Base-by-base conservation (phyloP, 2,797 vertebrate genomes). In the Scolopax bukidnonensis region DNA sequence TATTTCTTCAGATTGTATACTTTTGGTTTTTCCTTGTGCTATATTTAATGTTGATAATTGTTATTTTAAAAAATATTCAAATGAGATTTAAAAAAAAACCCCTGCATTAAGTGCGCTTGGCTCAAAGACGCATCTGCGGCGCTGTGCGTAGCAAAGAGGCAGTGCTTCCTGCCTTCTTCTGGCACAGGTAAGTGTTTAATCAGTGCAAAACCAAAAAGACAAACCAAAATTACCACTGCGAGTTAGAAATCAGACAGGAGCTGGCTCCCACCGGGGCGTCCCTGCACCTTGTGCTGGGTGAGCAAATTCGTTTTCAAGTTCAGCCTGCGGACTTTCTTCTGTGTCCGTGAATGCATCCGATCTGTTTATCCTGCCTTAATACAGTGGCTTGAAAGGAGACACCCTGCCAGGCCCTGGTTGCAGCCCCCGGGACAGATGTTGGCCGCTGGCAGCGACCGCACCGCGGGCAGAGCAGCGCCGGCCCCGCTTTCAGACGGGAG, bases 351-450 rank as follows among this genome's bases (percentile, higher is more conserved):
- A 54, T 1, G 24, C 3, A 2, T 1, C 24, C 30, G 0, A 4
- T 45, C 59, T 33, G 16, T 36, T 30, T 4, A 11, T 17, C 3
- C 48, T 40, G 17, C 19, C 21, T 25, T 15, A 14, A 5, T 4
- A 2, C 6, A 1, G 25, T 1, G 61, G 25, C 48, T 60, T 23
- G 9, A 5, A 8, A 9, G 14, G 64, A 14, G 64, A 8, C 0
- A 0, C 41, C 51, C 56, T 11, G 56, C 1, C 5, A 1, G 0
- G 23, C 14, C 7, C 0, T 4, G 43, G 16, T 0, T 2, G 54
- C 51, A 2, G 11, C 53, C 45, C 43, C 11, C 7, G 15, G 25
- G 19, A 30, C 68, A 53, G 80, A 20, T 38, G 59, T 5, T 33
- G 63, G 38, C 43, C 53, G 5, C 61, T 13, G 68, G 11, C 33